Evolutionary conservation across 2,113 vertebrate genomes (phyloP), one percentile per base, ranked within the genome.

Genomic region (Thymallus thymallus): DNA sequence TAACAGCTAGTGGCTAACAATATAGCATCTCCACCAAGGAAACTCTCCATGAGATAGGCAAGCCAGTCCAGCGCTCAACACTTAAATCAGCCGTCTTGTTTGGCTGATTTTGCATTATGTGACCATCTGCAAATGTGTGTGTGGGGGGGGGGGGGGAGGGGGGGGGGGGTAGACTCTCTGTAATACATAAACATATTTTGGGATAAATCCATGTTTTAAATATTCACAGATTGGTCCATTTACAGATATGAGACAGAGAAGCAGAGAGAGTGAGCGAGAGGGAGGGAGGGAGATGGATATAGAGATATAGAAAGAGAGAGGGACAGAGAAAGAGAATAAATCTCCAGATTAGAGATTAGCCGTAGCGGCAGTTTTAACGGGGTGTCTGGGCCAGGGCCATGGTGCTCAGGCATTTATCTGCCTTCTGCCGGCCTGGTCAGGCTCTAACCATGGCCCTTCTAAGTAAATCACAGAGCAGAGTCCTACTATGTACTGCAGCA

Each of bases 331-430:
- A 41, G 20, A 84, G 87, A 89, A 86, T 90, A 92, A 93, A 93
- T 92, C 92, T 93, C 90, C 91, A 93, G 92, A 93, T 93, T 93
- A 93, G 89, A 93, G 92, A 93, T 93, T 93, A 93, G 80, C 86
- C 81, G 78, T 86, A 89, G 88, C 89, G 85, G 87, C 88, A 91
- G 91, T 90, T 93, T 92, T 91, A 87, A 85, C 87, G 83, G 81
- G 86, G 80, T 78, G 89, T 89, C 87, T 92, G 92, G 90, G 89
- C 73, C 72, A 3, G 7, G 30, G 83, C 91, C 89, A 92, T 88
- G 67, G 85, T 86, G 91, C 88, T 89, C 87, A 90, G 88, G 89
- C 90, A 91, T 92, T 88, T 90, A 88, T 91, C 88, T 87, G 88
- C 87, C 87, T 93, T 87, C 88, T 85, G 86, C 85, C 88, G 86